Evolutionary conservation across 2,797 vertebrate genomes (phyloP), one percentile per base, ranked within the genome.

Genomic region (Dermochelys coriacea): DNA sequence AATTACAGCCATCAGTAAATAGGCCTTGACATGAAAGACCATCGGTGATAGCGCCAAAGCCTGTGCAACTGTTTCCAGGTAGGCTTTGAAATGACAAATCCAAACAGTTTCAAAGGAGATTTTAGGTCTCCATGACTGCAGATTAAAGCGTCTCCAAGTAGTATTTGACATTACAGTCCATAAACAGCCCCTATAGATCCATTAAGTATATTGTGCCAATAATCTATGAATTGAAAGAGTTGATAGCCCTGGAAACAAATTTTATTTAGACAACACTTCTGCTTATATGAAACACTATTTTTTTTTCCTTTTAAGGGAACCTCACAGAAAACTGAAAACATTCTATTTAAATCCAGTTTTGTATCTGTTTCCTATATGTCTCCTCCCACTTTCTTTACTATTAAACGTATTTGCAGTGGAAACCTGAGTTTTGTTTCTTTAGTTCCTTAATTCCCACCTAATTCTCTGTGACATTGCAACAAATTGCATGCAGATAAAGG

Each of bases 71-170:
- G 9, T 82, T 12, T 90, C n/a, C 21, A 81, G 84, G 18, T 47
- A 71, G 37, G 5, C 55, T 85, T 86, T 91, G 37, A 94, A 85
- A 95, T 34, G 59, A 95, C 87, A 84, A 91, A 84, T 87, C 8
- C 25, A 86, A 86, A 54, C 10, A 54, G 64, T 59, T 90, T 78
- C 74, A 90, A 86, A 86, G 68, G 57, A 90, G 89, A 29, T 88
- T 31, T 90, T 88, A 90, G 91, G 31, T 31, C 51, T 31, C 12
- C 18, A 47, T 68, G 54, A 12, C 41, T 89, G 41, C 45, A 86
- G 84, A 74, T 89, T 90, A 87, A 91, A 41, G 14, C 31, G 0
- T 80, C 80, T 92, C 82, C 61, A 41, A 85, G 89, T 29, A 95
- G 34, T 84, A 79, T 29, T 91, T 93, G 82, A 74, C n/a, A 11